These are phyloP conservation scores for Drosophila phalerata DNA, from an alignment of 2,888 invertebrate genomes.

Conservation along the genomic window DNA sequence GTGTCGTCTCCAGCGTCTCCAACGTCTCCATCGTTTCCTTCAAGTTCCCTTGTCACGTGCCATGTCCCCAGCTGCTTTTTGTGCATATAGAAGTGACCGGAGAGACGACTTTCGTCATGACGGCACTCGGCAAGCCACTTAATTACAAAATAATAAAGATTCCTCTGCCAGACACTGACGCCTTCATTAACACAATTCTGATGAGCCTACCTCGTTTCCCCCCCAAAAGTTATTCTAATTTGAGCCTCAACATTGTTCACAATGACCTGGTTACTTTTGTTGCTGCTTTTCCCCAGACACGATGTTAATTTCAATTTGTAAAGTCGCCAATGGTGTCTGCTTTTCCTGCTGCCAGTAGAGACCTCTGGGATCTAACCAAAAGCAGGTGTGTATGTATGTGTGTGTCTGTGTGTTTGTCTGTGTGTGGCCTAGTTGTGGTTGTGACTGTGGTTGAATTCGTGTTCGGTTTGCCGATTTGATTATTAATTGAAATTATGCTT, in stretches of 20 bases:
- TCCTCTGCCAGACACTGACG: constrained; percentile 66
- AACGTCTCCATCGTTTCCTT: constrained; percentile 24
- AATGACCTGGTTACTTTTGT: constrained; percentile 76
- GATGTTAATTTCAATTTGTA: constrained; percentile 73
- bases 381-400: not conserved
- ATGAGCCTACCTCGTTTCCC: constrained; percentile 29
- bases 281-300: constrained; percentile 27
- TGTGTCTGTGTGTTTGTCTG: not conserved
- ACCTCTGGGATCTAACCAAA: constrained; percentile 40
- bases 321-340: constrained; percentile 50
- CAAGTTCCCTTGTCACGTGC: not conserved
- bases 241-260: constrained; percentile 46
- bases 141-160: constrained; percentile 82
- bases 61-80: constrained; percentile 35
- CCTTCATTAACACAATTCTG: constrained; percentile 71
- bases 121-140: constrained; percentile 75
- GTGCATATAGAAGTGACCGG: constrained; percentile 68
- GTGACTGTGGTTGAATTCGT: constrained; percentile 35
- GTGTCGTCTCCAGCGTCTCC: constrained; percentile 29
- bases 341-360: constrained; percentile 16
- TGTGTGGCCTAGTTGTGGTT: constrained; percentile 10
- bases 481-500: constrained; percentile 78
- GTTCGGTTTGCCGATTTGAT: constrained; percentile 69
- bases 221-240: constrained; percentile 67
- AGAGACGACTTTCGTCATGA: constrained; percentile 38